Base-by-base conservation (phyloP, 1,140 invertebrate genomes). In the Hylaeus anthracinus region DNA sequence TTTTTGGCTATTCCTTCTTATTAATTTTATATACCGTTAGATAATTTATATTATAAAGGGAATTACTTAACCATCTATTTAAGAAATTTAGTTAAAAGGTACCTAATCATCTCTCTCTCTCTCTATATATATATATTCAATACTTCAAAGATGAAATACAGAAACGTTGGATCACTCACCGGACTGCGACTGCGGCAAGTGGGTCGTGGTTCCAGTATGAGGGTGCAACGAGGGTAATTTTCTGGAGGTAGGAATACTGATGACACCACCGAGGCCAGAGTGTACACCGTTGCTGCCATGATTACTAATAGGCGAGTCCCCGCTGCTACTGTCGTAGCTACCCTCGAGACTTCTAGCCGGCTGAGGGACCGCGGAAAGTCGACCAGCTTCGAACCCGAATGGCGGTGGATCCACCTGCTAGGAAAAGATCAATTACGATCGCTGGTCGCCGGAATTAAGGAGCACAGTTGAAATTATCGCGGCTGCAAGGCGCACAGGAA, bases 331-430 rank as follows among this genome's bases (percentile, higher is more conserved):
- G 66, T 89, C 86, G 64, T 80, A 82, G 64, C 14, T 94, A 74
- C 84, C 86, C 48, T 88, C 87, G 26, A 86, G 66, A 41, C 85
- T 89, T n/a, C 73, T 67, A 14, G 72, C 80, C 15, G 86, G 75
- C 15, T 86, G 84, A 10, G 75, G 72, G 9, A 85, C 78, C 51
- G 81, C 80, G 0, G 78, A 61, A 51, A 85, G 61, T 56, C 70
- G 70, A 65, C 72, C 76, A 37, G 3, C 58, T 39, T 82, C 81
- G 8, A 41, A 12, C 6, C 14, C 37, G n/a, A 60, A 71, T 15
- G 78, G 66, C 53, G 10, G n/a, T 55, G 92, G 92, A 71, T 93
- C 92, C n/a, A 92, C 91, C 70, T 91, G 90, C 48, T 93, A 80
- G 70, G 71, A 79, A 84, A 70, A 84, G 64, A 81, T 78, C 79